Evolutionary conservation across 2,113 vertebrate genomes (phyloP), one percentile per base, ranked within the genome.

Genomic region (Colossoma macropomum): DNA sequence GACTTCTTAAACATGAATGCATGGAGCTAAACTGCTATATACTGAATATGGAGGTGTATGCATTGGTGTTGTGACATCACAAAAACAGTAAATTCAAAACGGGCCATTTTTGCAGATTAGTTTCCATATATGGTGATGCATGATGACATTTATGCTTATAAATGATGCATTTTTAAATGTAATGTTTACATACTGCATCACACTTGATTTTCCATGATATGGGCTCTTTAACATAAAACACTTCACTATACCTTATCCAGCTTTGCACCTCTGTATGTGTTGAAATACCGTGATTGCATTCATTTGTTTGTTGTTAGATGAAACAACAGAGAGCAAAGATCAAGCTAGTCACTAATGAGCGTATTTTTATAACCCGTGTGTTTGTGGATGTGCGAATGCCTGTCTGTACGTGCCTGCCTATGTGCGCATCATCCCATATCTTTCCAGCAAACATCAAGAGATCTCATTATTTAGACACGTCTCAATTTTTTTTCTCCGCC

Each of bases 391-490:
- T 76, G 77, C 70, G 62, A 52, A 73, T 68, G 27, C 30, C 28
- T 63, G 72, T 69, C 56, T 83, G 83, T 88, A 60, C 28, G 72
- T 86, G 86, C 87, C 32, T 89, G 89, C 86, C 79, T 92, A 85
- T 88, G 85, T 86, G 85, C 82, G 87, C 89, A 92, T 92, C 88
- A 87, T 88, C 89, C 87, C 87, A 87, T 84, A 91, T 90, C 88
- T 91, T 89, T 90, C 86, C 89, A 85, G 89, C 86, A 91, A 92
- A 92, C 92, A 93, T 93, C 91, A 93, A 93, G 91, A 93, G 92
- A 94, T 93, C 92, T 94, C 92, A 94, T 94, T 95, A 95, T 94
- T 93, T 92, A 88, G 89, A 92, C 90, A 92, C 86, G 86, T 95
- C 89, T 91, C 88, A 77, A 89, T 89, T 90, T 88, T 86, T 84